Percentiles rank a stretch among this genome's conserved stretches.
Conservation (phyloP, 92 coral and sea anemone genomes). For the Phymanthus crucifer region DNA sequence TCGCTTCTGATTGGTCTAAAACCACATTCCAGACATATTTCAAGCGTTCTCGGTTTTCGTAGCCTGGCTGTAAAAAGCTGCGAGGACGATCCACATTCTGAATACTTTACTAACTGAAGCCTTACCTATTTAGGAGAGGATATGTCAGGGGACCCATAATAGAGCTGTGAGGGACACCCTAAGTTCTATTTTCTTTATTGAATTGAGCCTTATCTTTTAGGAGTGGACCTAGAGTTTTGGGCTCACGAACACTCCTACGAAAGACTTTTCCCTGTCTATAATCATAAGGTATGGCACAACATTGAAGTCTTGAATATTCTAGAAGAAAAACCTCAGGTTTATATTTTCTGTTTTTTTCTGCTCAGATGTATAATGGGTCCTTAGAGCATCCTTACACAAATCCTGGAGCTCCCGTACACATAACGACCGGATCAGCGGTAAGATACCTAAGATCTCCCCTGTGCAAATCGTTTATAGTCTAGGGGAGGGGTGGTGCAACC, state of each 20-base stretch:
- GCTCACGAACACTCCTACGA: conserved; percentile 98
- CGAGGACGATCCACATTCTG: neutral
- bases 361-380: conserved; percentile 81
- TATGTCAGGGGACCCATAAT: conserved; percentile 9
- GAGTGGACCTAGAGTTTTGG: conserved; percentile 90
- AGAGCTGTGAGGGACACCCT: neutral
- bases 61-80: neutral
- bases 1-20: no score
- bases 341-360: neutral
- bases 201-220: conserved; percentile 29
- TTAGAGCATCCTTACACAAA: conserved; percentile 80
- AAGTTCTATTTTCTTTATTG: neutral
- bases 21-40: no score
- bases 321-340: neutral
- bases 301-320: neutral
- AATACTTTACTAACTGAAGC: neutral
- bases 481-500: no score
- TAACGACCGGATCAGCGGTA: conserved; percentile 98
- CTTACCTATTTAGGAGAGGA: conserved; percentile 65
- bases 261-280: conserved; percentile 82
- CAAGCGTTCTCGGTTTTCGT: no score
- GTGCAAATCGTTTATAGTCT: no score
- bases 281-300: conserved; percentile 67
- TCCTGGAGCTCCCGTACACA: conserved; percentile 95
- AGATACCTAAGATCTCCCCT: neutral